A percentile compares a stretch with the other conserved stretches of the same genome.
Conservation (phyloP, 2,797 vertebrate genomes). For the Lophura swinhoii region DNA sequence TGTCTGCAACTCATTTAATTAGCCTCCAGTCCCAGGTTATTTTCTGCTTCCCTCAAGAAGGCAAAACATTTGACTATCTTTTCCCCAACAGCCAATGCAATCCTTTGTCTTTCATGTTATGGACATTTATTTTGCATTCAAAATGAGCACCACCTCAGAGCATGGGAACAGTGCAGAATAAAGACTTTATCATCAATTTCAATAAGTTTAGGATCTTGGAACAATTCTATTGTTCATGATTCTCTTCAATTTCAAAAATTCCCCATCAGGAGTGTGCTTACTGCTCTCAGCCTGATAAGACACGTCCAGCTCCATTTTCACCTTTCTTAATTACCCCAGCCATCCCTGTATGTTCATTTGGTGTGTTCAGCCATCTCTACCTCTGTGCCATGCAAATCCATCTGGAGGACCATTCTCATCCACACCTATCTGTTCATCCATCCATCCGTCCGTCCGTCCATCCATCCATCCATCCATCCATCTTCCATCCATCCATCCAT, state of each 20-base stretch:
- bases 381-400: not conserved
- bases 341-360: not conserved
- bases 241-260: slow-evolving; percentile 14
- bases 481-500: not conserved
- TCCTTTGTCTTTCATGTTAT: not conserved
- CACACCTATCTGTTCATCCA: rapidly evolving
- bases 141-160: slow-evolving; percentile 7
- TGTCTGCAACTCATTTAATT: slow-evolving; percentile 53
- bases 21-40: slow-evolving; percentile 33
- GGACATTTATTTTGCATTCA: not conserved
- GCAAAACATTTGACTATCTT: slow-evolving; percentile 20
- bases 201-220: slow-evolving; percentile 34
- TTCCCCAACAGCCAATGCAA: slow-evolving; percentile 15
- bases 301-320: rapidly evolving
- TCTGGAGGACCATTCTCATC: not conserved
- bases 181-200: slow-evolving; percentile 35
- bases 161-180: not conserved
- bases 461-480: not conserved
- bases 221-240: slow-evolving; percentile 37
- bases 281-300: not conserved
- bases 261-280: not conserved
- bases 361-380: not conserved
- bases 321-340: not conserved
- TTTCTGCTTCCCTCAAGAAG: slow-evolving; percentile 28
- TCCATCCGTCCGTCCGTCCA: not conserved